Conservation (phyloP, 2,797 vertebrate species). For the Orientallactaga sibirica region DNA sequence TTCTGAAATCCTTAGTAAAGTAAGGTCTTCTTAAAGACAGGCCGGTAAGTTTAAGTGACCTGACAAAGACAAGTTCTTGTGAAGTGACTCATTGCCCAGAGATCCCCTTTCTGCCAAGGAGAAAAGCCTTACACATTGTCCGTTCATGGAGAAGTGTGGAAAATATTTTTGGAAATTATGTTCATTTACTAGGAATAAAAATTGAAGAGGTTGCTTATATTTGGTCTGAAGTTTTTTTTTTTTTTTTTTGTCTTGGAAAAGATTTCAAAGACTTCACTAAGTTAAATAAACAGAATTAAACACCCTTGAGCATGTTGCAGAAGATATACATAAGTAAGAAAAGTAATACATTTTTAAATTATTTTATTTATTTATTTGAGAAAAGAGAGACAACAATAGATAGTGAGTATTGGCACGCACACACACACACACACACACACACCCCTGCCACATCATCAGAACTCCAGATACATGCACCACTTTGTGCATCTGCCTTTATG, state of each 20-base stretch:
- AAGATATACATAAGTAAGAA: slow-evolving; percentile 43
- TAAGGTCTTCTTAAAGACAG: slow-evolving; percentile 55
- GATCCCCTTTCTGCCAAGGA: slow-evolving; percentile 49
- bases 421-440: too few species aligned
- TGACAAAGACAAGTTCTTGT: slow-evolving; percentile 40
- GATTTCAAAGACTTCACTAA: slow-evolving; percentile 2
- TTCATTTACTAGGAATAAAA: slow-evolving; percentile 66
- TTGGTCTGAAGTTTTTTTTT: slow-evolving; percentile 15
- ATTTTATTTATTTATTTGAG: background rate
- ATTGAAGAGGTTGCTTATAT: slow-evolving; percentile 64
- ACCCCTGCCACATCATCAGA: too few species aligned
- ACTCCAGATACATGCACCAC: too few species aligned
- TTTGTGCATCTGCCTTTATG: too few species aligned
- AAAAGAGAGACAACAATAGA: background rate
- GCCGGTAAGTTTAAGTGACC: background rate
- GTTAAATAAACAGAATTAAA: slow-evolving; percentile 49
- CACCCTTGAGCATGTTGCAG: background rate
- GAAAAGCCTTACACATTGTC: slow-evolving; percentile 58
- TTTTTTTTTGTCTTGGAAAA: slow-evolving; percentile 33
- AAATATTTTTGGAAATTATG: slow-evolving; percentile 52
- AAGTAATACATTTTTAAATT: slow-evolving; percentile 33
- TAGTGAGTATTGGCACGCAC: background rate
- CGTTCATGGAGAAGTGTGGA: slow-evolving; percentile 49
- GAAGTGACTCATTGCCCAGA: slow-evolving; percentile 7
- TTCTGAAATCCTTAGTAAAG: slow-evolving; percentile 61